Evolutionary conservation across 2,797 vertebrate genomes (phyloP).

Genomic region (Parauchenoglanis ngamensis): DNA sequence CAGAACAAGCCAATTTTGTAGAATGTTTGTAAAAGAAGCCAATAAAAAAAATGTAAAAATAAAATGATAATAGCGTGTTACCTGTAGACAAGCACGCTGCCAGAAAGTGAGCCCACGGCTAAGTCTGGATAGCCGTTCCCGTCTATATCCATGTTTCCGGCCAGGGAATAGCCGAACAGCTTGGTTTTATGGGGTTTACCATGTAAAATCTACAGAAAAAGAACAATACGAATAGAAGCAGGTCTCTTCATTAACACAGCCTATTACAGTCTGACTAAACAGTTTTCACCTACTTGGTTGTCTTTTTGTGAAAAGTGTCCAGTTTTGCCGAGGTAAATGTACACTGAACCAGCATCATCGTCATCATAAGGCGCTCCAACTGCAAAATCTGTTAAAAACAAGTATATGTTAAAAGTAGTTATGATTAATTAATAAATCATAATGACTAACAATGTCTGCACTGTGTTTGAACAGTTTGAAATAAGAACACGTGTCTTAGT

Average conservation of each 20-base stretch:
- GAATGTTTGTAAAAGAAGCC: neutral
- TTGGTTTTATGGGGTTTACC: constrained; percentile 63
- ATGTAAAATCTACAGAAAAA: constrained; percentile 78
- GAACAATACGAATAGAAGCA: neutral
- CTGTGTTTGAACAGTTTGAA: neutral
- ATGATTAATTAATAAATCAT: neutral
- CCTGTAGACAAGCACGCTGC: constrained; percentile 88
- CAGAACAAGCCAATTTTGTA: neutral
- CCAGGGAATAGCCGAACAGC: constrained; percentile 90
- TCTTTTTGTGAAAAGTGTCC: constrained; percentile 77
- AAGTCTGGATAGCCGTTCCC: constrained; percentile 88
- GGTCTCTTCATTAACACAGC: neutral
- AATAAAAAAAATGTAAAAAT: too few species aligned
- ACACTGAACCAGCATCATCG: constrained; percentile 72
- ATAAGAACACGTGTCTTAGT: neutral
- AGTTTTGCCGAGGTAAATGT: constrained; percentile 85
- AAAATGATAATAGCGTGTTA: constrained; percentile 52
- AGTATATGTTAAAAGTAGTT: neutral
- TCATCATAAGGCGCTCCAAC: constrained; percentile 87
- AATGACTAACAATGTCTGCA: neutral
- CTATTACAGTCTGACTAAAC: neutral
- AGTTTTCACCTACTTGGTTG: constrained; percentile 77
- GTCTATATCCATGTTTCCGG: constrained; percentile 91
- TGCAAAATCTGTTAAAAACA: constrained; percentile 84
- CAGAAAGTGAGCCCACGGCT: constrained; percentile 89